Evolutionary conservation across 2,113 vertebrate species (phyloP), one percentile per base, ranked within the genome.

Genomic region (human (Homo sapiens)): DNA sequence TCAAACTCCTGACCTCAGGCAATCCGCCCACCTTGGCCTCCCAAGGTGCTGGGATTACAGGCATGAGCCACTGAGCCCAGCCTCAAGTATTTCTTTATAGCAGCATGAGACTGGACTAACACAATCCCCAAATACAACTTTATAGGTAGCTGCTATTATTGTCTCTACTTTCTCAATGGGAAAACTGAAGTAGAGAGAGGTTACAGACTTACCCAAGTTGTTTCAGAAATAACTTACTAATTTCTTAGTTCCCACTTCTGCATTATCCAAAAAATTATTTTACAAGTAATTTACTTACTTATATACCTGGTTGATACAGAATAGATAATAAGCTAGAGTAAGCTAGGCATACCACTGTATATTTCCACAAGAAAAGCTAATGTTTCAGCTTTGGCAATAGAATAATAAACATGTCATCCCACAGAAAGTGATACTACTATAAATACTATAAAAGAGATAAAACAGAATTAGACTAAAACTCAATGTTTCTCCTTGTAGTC

Each of bases 201-300:
- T 50, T 72, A 93, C 3, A 94, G 4, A 88, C 43, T 52, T 55
- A 30, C 43, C 35, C 32, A 88, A 85, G 80, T 76, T 76, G 23
- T 93, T 84, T 89, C 43, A 96, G 50, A 91, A 97, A 85, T 76
- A 97, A 85, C 2, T 72, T 48, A 57, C 14, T 79, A 76, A 20
- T 50, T 93, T 80, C 32, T 94, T 91, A 85, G 50, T 76, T 89
- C 5, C 30, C 3, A 50, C 38, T 91, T 89, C n/a, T 66, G 32
- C 30, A 94, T 68, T 80, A 93, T 80, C n/a, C 70, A 79, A 23
- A 93, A 16, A 52, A 90, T 35, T 80, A 12, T 52, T 72, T 91
- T 75, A 61, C 52, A 90, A 96, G 6, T 88, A 91, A 48, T 48
- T 78, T 85, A 79, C 27, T 95, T 40, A 79, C 25, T 68, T 82